Evolutionary conservation across 92 coral and sea anemone genomes (phyloP).

Genomic region (Zoanthus sociatus): DNA sequence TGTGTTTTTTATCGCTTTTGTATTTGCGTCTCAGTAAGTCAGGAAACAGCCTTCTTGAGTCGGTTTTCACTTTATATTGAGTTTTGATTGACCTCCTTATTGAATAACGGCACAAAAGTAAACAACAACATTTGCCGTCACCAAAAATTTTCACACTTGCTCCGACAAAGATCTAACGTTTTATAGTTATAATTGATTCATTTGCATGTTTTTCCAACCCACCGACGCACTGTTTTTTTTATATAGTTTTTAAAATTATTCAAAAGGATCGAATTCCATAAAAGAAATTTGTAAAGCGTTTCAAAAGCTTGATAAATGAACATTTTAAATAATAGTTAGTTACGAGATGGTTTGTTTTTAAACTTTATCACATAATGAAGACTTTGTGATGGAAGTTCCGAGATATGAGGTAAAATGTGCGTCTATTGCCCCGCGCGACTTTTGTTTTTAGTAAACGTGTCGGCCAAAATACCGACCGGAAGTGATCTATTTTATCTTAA

Average conservation of each 20-base stretch:
- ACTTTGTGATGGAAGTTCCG: neutral
- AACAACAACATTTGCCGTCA: conserved; percentile 35
- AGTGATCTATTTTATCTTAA: neutral
- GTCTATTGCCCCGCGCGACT: neutral
- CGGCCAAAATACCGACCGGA: conserved; percentile 29
- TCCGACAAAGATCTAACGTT: too few species aligned
- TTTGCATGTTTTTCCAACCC: too few species aligned
- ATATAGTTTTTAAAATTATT: too few species aligned
- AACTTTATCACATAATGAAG: neutral
- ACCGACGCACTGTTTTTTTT: too few species aligned
- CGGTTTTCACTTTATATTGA: neutral
- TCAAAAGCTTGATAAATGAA: neutral
- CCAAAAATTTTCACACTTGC: neutral
- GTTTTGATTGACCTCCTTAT: neutral
- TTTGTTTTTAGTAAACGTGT: neutral
- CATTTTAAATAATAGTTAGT: neutral
- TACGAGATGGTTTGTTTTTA: neutral
- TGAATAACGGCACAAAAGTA: neutral
- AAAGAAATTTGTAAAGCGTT: neutral
- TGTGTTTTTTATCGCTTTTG: neutral
- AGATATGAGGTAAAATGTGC: neutral
- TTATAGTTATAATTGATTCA: too few species aligned
- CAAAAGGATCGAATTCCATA: neutral
- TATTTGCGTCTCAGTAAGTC: neutral
- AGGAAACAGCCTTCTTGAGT: neutral